Percentiles rank a stretch among this genome's conserved stretches.
These are phyloP conservation scores for Ceyx margarethae DNA, from an alignment of 2,113 vertebrate genomes.

Conservation along the genomic window DNA sequence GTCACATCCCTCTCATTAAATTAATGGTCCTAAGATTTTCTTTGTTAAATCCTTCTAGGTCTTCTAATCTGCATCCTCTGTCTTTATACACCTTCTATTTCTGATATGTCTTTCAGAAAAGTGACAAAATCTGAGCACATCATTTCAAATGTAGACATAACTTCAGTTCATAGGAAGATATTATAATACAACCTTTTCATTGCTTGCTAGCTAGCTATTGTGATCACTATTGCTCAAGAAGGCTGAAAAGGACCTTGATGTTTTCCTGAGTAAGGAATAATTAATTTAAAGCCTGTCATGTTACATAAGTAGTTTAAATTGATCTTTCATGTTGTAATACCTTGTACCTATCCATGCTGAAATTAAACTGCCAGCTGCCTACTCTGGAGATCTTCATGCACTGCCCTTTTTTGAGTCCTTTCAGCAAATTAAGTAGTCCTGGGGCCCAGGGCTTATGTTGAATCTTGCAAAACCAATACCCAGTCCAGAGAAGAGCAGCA, in stretches of 20 bases:
- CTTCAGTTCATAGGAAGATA: not conserved
- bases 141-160: not conserved
- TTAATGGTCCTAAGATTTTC: conserved; percentile 8
- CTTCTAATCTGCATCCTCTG: conserved; percentile 23
- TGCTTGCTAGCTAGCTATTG: not conserved
- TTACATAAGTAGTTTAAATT: conserved; percentile 49
- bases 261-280: conserved; percentile 46
- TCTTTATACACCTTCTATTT: conserved; percentile 37
- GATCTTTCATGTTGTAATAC: conserved; percentile 46
- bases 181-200: not conserved
- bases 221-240: not conserved
- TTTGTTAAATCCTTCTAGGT: conserved; percentile 4
- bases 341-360: not conserved
- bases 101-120: conserved; percentile 1
- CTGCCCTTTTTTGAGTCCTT: not conserved
- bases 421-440: not conserved
- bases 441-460: not conserved
- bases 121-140: conserved; percentile 23
- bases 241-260: conserved; percentile 14
- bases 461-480: not conserved
- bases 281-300: conserved; percentile 19
- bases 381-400: not conserved
- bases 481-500: not conserved
- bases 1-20: conserved; percentile 17
- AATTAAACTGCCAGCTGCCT: conserved; percentile 21